phyloP scores from a whole-genome alignment of 2,113 vertebrate species.

The Porphyrio hochstetteri region DNA sequence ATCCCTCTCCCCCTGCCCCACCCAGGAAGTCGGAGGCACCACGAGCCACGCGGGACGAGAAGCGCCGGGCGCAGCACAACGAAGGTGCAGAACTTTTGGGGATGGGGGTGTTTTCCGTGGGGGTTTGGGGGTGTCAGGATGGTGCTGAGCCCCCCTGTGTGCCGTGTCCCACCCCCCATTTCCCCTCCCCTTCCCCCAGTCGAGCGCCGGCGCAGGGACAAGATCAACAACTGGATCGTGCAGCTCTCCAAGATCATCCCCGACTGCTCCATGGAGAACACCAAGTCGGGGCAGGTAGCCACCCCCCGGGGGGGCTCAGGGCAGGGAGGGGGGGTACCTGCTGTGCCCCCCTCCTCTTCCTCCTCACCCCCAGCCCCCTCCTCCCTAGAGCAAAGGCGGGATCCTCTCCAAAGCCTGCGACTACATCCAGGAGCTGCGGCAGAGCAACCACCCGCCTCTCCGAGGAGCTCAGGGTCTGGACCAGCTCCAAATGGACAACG shows the following conservation, averaged over 20 bases:
- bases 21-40: conserved; percentile 89
- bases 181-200: conserved; percentile 66
- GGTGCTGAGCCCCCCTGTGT: too few relatives aligned
- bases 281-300: conserved; percentile 90
- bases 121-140: too few relatives aligned
- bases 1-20: background rate
- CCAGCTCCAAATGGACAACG: conserved; percentile 90
- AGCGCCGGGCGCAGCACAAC: conserved; percentile 92
- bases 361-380: background rate
- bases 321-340: too few relatives aligned
- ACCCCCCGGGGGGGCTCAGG: background rate
- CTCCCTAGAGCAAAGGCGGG: conserved; percentile 88
- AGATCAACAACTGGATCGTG: conserved; percentile 98
- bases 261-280: conserved; percentile 91
- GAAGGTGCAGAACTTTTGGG: conserved; percentile 77
- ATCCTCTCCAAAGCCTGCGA: conserved; percentile 96
- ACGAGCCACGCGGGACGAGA: conserved; percentile 89
- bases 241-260: conserved; percentile 95
- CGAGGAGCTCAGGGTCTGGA: conserved; percentile 86
- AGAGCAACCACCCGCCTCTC: conserved; percentile 87
- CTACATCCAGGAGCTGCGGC: conserved; percentile 92
- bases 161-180: too few relatives aligned
- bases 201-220: conserved; percentile 90
- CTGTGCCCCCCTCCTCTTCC: too few relatives aligned
- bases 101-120: too few relatives aligned